Evolutionary conservation across 2,797 vertebrate genomes (phyloP).

Genomic region (Astyanax mexicanus): DNA sequence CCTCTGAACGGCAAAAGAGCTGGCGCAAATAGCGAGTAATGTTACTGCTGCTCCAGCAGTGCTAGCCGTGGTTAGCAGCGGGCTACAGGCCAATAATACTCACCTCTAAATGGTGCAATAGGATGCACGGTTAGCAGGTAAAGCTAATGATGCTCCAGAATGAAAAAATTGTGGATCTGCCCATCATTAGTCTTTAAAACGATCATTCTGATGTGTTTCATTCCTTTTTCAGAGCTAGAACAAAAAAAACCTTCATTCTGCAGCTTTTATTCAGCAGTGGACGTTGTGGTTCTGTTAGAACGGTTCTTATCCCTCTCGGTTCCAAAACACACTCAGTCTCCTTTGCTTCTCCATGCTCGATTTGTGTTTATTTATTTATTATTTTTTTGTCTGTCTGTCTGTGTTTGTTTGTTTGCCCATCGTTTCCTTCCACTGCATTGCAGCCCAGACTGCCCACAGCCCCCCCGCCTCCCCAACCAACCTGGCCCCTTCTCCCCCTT

Average conservation of each 20-base stretch:
- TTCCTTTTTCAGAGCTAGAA: background rate
- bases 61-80: no score
- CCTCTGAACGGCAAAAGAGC: no score
- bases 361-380: constrained; percentile 28
- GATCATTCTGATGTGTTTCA: constrained; percentile 35
- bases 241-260: no score
- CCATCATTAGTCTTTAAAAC: background rate
- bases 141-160: no score
- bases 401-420: constrained; percentile 36
- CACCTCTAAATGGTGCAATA: no score
- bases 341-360: constrained; percentile 32
- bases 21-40: no score
- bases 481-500: constrained; percentile 84
- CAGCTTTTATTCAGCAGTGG: constrained; percentile 18
- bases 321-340: constrained; percentile 25
- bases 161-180: no score
- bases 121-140: no score
- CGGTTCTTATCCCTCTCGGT: constrained; percentile 16
- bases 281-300: constrained; percentile 27
- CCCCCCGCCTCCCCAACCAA: constrained; percentile 88
- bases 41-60: no score
- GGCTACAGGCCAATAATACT: no score
- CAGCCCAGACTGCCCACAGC: constrained; percentile 89
- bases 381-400: constrained; percentile 37
- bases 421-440: constrained; percentile 68